Base-by-base conservation (phyloP, 2,113 vertebrate species). In the Tragulus kanchil region DNA sequence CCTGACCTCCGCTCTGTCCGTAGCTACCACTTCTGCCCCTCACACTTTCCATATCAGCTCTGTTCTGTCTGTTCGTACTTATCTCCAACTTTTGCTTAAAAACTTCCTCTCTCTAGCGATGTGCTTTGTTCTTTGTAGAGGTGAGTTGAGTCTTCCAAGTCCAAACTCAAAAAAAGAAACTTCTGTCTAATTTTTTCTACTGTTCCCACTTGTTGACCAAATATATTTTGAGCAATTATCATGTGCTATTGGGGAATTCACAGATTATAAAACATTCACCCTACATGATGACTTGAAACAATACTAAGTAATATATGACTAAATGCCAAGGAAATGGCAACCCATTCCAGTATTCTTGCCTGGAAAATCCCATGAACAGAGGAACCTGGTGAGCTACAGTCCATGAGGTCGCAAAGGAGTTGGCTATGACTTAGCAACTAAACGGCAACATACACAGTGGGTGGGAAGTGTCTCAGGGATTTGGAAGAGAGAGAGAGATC, bases 171-270 rank as follows among this genome's bases (percentile, higher is more conserved):
- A 78, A 78, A 52, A 19, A 52, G 42, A 48, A 59, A 59, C 69
- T 26, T 21, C 50, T n/a, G n/a, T 8, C 54, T 78, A 58, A 69
- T 84, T 95, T 95, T 97, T 52, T 26, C 56, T 86, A 83, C 83
- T 67, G 36, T 81, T 94, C 36, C 62, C 26, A 85, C n/a, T 78
- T 90, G 50, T 19, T 79, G 77, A 77, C 23, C 58, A 96, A 85
- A 58, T 92, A 23, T 67, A 81, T 96, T 92, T 88, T 56, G 25
- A 89, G 45, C 69, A 69, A 8, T 71, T 85, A 50, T 31, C 45
- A 48, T 56, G 28, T 88, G 8, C 56, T 88, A 0, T 82, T 87
- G 92, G 54, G 25, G 16, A 95, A 81, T 77, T 90, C 31, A 56
- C 62, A 92, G 79, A 58, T 87, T 85, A 71, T 75, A 92, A 91